Evolutionary conservation across 2,888 invertebrate species (phyloP).

Genomic region (Limnephilus rhombicus): DNA sequence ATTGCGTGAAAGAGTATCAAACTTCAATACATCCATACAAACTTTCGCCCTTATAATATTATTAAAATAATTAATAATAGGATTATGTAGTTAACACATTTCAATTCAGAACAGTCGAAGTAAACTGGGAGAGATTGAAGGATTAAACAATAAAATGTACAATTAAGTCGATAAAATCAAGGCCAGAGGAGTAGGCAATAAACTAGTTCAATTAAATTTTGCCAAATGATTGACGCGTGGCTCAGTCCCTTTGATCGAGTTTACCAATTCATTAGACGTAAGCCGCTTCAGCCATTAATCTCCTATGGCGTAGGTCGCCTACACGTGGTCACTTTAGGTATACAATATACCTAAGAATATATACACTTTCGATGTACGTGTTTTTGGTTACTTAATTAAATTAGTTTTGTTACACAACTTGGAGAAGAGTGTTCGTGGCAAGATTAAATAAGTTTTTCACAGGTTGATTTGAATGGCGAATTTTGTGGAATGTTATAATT

Average conservation of each 20-base stretch:
- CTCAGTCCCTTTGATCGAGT: conserved; percentile 45
- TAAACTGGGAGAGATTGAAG: conserved; percentile 20
- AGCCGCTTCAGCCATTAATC: background rate
- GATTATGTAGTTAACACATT: background rate
- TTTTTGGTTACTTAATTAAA: background rate
- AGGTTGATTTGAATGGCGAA: background rate
- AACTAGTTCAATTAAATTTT: conserved; percentile 54
- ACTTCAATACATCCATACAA: too few species aligned
- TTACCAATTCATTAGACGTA: conserved; percentile 33
- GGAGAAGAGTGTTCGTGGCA: background rate
- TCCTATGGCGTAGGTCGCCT: background rate
- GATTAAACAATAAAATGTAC: conserved; percentile 52
- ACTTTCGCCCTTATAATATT: too few species aligned
- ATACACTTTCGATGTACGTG: background rate
- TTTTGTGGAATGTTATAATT: background rate
- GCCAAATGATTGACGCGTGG: conserved; percentile 32
- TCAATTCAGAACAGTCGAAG: background rate
- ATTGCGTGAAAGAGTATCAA: too few species aligned
- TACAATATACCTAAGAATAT: background rate
- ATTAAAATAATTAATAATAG: too few species aligned
- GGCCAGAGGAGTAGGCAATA: conserved; percentile 42
- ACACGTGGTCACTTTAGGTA: background rate
- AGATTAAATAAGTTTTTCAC: background rate
- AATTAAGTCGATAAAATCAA: conserved; percentile 47
- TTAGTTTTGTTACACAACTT: background rate